Evolutionary conservation across 2,888 invertebrate species (phyloP).

Genomic region (Phragmatobia fuliginosa): DNA sequence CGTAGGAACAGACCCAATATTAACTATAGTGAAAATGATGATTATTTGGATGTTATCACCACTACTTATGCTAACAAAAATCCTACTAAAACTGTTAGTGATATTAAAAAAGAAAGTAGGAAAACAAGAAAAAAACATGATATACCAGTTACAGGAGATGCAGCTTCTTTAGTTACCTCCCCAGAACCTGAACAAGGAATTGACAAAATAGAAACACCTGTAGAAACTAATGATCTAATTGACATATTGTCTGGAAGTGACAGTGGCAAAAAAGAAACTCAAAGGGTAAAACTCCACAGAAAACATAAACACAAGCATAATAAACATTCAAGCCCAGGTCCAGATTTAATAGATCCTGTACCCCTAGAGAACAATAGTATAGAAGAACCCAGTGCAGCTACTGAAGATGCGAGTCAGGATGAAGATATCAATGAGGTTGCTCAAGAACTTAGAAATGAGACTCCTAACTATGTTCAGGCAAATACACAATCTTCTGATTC

Average conservation of each 20-base stretch:
- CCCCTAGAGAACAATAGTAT: conserved; percentile 46
- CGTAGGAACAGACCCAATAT: conserved; percentile 82
- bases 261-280: conserved; percentile 63
- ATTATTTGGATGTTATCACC: conserved; percentile 82
- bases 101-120: conserved; percentile 77
- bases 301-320: conserved; percentile 71
- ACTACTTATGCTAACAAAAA: conserved; percentile 71
- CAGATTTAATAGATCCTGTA: conserved; percentile 45
- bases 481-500: conserved; percentile 77
- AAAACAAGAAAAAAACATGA: conserved; percentile 76
- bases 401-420: conserved; percentile 57
- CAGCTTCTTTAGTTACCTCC: conserved; percentile 27
- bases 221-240: conserved; percentile 72
- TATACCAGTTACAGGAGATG: conserved; percentile 16
- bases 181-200: conserved; percentile 58
- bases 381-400: conserved; percentile 38
- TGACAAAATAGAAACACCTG: conserved; percentile 58
- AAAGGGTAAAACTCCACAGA: conserved; percentile 68
- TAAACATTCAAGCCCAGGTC: conserved; percentile 70
- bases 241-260: conserved; percentile 72
- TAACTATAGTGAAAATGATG: conserved; percentile 87
- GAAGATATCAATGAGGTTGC: conserved; percentile 54
- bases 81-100: conserved; percentile 74
- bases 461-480: conserved; percentile 66
- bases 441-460: conserved; percentile 62